Evolutionary conservation across 2,888 invertebrate genomes (phyloP).

Genomic region (Drosophila peninsularis): DNA sequence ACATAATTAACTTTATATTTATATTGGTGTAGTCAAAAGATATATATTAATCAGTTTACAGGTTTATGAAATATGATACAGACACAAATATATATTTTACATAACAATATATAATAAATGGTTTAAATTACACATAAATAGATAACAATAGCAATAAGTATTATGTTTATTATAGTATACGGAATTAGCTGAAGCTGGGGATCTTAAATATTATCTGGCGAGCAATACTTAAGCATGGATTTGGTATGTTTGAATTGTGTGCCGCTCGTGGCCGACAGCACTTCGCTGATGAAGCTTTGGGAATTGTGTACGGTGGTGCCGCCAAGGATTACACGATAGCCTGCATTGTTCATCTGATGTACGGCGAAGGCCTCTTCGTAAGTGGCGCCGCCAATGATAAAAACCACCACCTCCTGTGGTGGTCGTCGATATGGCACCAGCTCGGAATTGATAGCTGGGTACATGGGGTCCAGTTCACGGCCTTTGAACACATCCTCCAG

Average conservation of each 20-base stretch:
- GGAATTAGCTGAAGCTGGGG: conserved; percentile 13
- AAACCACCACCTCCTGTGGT: conserved; percentile 97
- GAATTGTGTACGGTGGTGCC: conserved; percentile 97
- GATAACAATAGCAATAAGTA: conserved; percentile 59
- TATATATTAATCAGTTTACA: conserved; percentile 10
- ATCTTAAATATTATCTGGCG: conserved; percentile 85
- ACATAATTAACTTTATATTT: neutral
- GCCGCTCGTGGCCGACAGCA: conserved; percentile 88
- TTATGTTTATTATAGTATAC: conserved; percentile 10
- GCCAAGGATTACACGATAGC: conserved; percentile 92
- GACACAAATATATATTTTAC: conserved; percentile 26
- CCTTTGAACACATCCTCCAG: conserved; percentile 96
- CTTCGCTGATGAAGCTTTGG: conserved; percentile 91
- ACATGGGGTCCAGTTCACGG: conserved; percentile 92
- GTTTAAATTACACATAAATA: conserved; percentile 60
- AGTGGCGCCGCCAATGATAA: conserved; percentile 97
- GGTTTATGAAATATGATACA: conserved; percentile 35
- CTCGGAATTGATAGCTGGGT: conserved; percentile 92
- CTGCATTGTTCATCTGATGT: conserved; percentile 90
- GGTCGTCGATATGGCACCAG: conserved; percentile 86
- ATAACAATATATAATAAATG: conserved; percentile 36
- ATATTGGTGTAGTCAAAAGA: neutral
- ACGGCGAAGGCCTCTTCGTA: conserved; percentile 97
- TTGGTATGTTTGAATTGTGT: conserved; percentile 88
- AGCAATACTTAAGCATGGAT: conserved; percentile 91